A percentile compares a stretch with the other conserved stretches of the same genome.
Conservation (phyloP, 2,888 invertebrate genomes). For the Dynastes grantii region DNA sequence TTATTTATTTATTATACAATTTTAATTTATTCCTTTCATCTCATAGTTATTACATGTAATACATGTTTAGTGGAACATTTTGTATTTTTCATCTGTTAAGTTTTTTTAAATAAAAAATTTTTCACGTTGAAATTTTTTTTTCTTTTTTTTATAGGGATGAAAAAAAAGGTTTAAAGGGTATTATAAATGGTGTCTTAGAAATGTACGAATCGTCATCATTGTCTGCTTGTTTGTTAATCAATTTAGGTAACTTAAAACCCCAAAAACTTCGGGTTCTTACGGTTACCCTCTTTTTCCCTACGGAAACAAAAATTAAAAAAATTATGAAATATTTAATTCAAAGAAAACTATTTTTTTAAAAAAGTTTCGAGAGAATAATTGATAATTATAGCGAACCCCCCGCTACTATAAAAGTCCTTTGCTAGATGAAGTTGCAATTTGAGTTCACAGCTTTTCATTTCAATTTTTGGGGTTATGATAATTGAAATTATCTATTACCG, state of each 20-base stretch:
- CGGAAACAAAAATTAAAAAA: background rate
- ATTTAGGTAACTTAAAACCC: background rate
- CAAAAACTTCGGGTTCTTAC: slow-evolving; percentile 2
- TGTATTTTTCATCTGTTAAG: slow-evolving; percentile 16
- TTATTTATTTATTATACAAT: slow-evolving; percentile 43
- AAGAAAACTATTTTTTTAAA: too few relatives aligned
- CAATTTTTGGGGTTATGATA: too few relatives aligned
- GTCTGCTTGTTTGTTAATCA: slow-evolving; percentile 7
- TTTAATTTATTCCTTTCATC: slow-evolving; percentile 54
- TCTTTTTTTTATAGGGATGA: slow-evolving; percentile 55
- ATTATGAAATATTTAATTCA: background rate
- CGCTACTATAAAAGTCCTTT: too few relatives aligned
- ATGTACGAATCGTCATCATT: background rate
- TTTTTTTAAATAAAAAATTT: slow-evolving; percentile 47
- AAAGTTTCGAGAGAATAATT: too few relatives aligned
- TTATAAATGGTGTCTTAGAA: slow-evolving; percentile 28
- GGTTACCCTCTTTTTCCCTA: too few relatives aligned
- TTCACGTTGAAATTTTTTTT: slow-evolving; percentile 54
- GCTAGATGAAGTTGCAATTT: too few relatives aligned
- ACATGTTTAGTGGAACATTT: slow-evolving; percentile 30
- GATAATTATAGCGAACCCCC: too few relatives aligned
- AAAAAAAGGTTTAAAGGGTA: slow-evolving; percentile 52
- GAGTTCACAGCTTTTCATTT: too few relatives aligned
- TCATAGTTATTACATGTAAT: slow-evolving; percentile 46
- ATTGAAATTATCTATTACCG: too few relatives aligned